phyloP scores from a whole-genome alignment of 1,140 invertebrate genomes.

The Megalopta genalis region DNA sequence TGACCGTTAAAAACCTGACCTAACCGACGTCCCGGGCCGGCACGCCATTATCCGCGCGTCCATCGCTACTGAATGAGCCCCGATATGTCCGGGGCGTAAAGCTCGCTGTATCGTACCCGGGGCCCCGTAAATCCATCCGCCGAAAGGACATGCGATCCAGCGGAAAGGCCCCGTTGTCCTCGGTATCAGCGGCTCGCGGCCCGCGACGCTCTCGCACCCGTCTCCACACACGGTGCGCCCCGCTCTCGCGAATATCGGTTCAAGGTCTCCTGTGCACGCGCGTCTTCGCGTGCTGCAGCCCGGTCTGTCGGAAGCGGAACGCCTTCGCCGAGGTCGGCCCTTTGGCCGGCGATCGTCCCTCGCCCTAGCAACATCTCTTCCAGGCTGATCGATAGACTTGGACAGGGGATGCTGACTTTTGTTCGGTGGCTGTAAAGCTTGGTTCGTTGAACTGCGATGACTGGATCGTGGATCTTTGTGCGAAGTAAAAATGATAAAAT shows the following conservation, averaged over 20 bases:
- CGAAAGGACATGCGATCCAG: conserved; percentile 58
- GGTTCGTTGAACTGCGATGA: no score
- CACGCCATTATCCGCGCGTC: conserved; percentile 65
- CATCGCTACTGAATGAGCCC: conserved; percentile 52
- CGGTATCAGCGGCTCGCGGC: conserved; percentile 38
- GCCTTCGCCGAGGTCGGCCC: no score
- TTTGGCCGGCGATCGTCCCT: not conserved
- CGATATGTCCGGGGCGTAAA: conserved; percentile 50
- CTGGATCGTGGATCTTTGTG: no score
- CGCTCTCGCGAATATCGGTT: conserved; percentile 42
- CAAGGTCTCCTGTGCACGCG: conserved; percentile 46
- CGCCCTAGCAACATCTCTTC: no score
- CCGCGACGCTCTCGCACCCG: no score
- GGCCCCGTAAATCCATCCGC: conserved; percentile 58
- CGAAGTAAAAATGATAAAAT: no score
- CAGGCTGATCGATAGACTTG: no score
- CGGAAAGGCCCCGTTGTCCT: conserved; percentile 42
- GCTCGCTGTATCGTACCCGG: conserved; percentile 33
- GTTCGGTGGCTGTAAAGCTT: no score
- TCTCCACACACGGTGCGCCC: not conserved
- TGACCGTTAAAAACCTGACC: conserved; percentile 76
- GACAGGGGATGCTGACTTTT: no score
- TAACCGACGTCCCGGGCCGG: conserved; percentile 62
- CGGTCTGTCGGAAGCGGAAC: not conserved
- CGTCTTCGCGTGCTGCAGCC: conserved; percentile 7